A percentile compares a stretch with the other conserved stretches of the same genome.
These are phyloP conservation scores for Amphiprion ocellaris DNA, from an alignment of 2,113 vertebrate species.

Conservation along the genomic window DNA sequence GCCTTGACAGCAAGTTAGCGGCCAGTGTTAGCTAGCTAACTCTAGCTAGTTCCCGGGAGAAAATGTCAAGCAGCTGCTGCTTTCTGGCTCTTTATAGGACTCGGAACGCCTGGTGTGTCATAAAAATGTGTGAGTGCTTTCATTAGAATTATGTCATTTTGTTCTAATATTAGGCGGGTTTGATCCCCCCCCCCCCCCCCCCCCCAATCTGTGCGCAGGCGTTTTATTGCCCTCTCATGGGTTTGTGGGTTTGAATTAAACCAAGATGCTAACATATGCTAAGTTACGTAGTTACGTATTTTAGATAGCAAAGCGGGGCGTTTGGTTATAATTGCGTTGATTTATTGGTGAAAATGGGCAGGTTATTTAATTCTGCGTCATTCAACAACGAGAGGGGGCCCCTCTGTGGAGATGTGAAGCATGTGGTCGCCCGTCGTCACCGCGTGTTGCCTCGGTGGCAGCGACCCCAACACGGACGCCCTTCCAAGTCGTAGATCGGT, in stretches of 20 bases:
- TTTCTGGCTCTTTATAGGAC: too few relatives aligned
- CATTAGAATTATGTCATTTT: too few relatives aligned
- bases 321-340: neutral
- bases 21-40: neutral
- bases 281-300: too few relatives aligned
- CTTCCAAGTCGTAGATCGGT: too few relatives aligned
- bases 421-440: conserved; percentile 58
- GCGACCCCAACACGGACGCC: too few relatives aligned
- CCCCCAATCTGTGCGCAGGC: neutral
- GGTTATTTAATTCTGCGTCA: conserved; percentile 42
- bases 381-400: conserved; percentile 1
- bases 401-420: conserved; percentile 19
- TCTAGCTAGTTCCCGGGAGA: neutral
- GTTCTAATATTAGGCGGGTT: neutral
- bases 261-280: too few relatives aligned
- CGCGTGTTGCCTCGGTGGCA: conserved; percentile 38
- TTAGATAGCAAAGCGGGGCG: too few relatives aligned
- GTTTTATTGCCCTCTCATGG: conserved; percentile 10
- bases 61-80: neutral
- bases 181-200: too few relatives aligned
- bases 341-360: neutral
- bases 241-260: too few relatives aligned
- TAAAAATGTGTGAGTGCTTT: too few relatives aligned
- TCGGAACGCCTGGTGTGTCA: too few relatives aligned
- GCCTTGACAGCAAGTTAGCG: neutral